These are phyloP conservation scores for Rhabdomys pumilio DNA, from an alignment of 2,797 vertebrate genomes.

Conservation along the genomic window DNA sequence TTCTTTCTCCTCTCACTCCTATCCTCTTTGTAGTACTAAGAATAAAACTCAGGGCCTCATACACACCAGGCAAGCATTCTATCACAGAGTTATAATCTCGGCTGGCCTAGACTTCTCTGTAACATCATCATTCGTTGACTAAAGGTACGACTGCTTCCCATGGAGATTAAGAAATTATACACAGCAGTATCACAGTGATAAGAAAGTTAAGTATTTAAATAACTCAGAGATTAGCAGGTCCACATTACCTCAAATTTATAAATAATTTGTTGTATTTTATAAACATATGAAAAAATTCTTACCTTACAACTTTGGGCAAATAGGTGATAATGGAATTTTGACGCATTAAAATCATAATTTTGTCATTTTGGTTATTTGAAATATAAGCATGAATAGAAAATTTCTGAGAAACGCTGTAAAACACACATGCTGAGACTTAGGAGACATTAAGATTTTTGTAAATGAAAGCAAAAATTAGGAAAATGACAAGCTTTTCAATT, in stretches of 20 bases:
- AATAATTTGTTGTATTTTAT: conserved; percentile 46
- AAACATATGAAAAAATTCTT: conserved; percentile 9
- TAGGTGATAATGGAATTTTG: conserved; percentile 24
- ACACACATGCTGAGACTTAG: conserved; percentile 8
- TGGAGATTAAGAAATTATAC: not conserved
- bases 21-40: not conserved
- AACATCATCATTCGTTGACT: not conserved
- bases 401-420: conserved; percentile 50
- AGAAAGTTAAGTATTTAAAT: conserved; percentile 61
- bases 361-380: conserved; percentile 44
- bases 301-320: not conserved
- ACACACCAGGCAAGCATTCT: not conserved
- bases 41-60: not conserved
- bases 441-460: conserved; percentile 46
- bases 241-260: conserved; percentile 14
- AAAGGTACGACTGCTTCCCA: not conserved
- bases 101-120: not conserved
- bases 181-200: not conserved
- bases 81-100: not conserved
- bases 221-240: conserved; percentile 6
- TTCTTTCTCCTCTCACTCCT: not conserved
- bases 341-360: not conserved
- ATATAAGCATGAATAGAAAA: conserved; percentile 34
- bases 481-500: conserved; percentile 56
- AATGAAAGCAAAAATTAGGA: conserved; percentile 27